phyloP scores from a whole-genome alignment of 2,888 invertebrate genomes.

The Exocentrus adspersus region DNA sequence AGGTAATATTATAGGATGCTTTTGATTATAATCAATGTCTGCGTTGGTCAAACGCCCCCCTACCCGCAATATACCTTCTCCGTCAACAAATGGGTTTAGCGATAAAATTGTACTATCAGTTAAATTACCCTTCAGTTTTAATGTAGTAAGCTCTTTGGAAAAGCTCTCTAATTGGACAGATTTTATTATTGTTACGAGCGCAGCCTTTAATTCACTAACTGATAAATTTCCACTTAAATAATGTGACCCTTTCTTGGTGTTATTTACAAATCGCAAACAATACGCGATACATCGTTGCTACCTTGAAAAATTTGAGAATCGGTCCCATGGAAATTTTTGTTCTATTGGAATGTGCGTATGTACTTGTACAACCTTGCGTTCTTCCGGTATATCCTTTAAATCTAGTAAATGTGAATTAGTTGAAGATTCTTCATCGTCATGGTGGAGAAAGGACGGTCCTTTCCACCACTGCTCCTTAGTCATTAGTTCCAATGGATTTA shows the following conservation, averaged over 20 bases:
- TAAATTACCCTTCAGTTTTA: neutral
- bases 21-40: neutral
- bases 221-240: neutral
- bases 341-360: neutral
- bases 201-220: neutral
- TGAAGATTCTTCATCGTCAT: too few relatives aligned
- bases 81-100: conserved; percentile 1
- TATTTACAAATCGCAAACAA: neutral
- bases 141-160: neutral
- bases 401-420: too few relatives aligned
- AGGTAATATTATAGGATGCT: conserved; percentile 9
- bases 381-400: neutral
- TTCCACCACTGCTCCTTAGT: neutral
- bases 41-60: conserved; percentile 2
- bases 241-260: neutral
- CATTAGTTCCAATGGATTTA: too few relatives aligned
- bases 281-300: neutral
- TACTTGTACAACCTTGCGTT: neutral
- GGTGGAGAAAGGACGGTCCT: too few relatives aligned
- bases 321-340: neutral
- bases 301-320: neutral
- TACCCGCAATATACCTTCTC: neutral
- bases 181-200: neutral
- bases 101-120: neutral
- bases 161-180: conserved; percentile 2